Conservation (phyloP, 2,113 vertebrate species). For the Aptenodytes forsteri region DNA sequence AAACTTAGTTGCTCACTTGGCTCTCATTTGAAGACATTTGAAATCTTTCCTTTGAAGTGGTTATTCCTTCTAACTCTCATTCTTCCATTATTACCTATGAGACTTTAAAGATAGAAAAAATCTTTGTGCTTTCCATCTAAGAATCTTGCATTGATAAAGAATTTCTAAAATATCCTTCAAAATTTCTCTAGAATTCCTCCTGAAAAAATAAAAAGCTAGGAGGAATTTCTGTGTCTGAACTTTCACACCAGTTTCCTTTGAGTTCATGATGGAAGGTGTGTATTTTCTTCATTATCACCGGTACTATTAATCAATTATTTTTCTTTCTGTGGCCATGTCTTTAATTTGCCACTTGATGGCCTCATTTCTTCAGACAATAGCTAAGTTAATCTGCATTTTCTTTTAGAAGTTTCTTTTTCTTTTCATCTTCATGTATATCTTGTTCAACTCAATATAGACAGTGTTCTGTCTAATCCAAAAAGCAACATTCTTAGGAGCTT, state of each 20-base stretch:
- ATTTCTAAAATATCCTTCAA: not conserved
- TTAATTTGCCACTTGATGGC: conserved; percentile 40
- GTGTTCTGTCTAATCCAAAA: not conserved
- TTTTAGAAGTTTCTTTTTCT: not conserved
- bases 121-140: not conserved
- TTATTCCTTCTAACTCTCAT: not conserved
- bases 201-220: not conserved
- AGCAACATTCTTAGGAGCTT: not conserved
- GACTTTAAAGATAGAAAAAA: not conserved
- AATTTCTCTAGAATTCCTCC: not conserved
- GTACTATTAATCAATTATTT: not conserved
- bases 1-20: not conserved
- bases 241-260: not conserved
- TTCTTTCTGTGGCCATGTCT: not conserved
- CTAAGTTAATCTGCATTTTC: not conserved
- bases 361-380: not conserved
- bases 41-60: not conserved
- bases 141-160: not conserved
- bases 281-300: not conserved
- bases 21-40: not conserved
- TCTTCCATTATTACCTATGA: not conserved
- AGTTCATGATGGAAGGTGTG: not conserved
- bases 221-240: not conserved
- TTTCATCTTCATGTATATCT: not conserved
- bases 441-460: not conserved